Percentiles rank a stretch among this genome's conserved stretches.
phyloP scores from a whole-genome alignment of 2,888 invertebrate species.

The Phalera bucephala region DNA sequence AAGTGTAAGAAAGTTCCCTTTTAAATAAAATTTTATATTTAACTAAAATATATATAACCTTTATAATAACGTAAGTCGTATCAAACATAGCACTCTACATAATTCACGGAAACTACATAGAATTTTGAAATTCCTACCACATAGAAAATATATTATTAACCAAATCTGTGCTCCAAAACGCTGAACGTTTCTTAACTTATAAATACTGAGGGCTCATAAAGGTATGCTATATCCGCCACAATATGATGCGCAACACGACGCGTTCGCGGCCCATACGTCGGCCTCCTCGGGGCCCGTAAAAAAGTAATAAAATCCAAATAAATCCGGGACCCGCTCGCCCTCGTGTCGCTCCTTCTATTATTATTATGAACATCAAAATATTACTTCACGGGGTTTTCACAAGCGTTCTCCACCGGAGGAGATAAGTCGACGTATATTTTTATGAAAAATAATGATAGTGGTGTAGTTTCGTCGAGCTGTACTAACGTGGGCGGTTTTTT shows the following conservation, averaged over 20 bases:
- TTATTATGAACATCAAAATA: slow-evolving; percentile 77
- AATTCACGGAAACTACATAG: too few species aligned
- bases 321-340: slow-evolving; percentile 63
- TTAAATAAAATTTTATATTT: too few species aligned
- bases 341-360: slow-evolving; percentile 62
- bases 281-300: slow-evolving; percentile 66
- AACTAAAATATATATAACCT: too few species aligned
- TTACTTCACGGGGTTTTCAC: slow-evolving; percentile 49
- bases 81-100: too few species aligned
- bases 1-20: too few species aligned
- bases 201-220: slow-evolving; percentile 44
- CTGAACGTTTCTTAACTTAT: too few species aligned
- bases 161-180: too few species aligned
- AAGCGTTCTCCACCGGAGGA: slow-evolving; percentile 9
- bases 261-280: slow-evolving; percentile 42
- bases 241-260: slow-evolving; percentile 45
- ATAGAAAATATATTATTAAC: too few species aligned
- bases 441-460: slow-evolving; percentile 38
- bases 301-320: slow-evolving; percentile 80
- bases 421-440: slow-evolving; percentile 32
- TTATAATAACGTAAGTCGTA: too few species aligned
- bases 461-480: slow-evolving; percentile 12
- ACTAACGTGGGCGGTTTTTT: neutral
- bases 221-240: slow-evolving; percentile 39
- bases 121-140: too few species aligned